Base-by-base conservation (phyloP, 2,113 vertebrate species). In the Rhinolophus sinicus region DNA sequence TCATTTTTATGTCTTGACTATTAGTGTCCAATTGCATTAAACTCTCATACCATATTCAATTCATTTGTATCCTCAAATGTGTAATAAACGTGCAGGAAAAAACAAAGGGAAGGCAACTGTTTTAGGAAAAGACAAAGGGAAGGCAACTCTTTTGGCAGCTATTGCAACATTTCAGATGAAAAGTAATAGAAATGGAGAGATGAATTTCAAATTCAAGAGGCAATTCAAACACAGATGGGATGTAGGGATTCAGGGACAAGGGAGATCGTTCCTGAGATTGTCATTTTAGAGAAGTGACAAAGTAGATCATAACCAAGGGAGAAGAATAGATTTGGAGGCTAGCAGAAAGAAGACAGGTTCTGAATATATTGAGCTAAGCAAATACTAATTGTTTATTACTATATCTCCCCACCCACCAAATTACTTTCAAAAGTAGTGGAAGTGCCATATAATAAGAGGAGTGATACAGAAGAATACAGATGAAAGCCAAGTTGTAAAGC, bases 191-290 rank as follows among this genome's bases (percentile, higher is more conserved):
- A 26, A 58, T 47, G 15, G 54, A 65, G 5, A 77, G 26, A 14
- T 85, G 38, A 26, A 64, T 84, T 92, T 73, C 70, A 72, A 88
- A 94, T 88, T 72, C 54, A 78, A 91, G 65, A 85, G 40, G 67
- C 67, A 60, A 22, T 88, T 83, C 7, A 30, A 84, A 93, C 40
- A 52, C 60, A 62, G 83, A 38, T 35, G 38, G 50, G 78, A 76
- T 14, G 6, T 56, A 85, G 30, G 56, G 62, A 83, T 62, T 44
- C 58, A 64, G 47, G 11, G 11, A 47, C 60, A 87, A 87, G 35
- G 12, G 52, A 88, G 52, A 47, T 2, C 10, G 54, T 44, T 69
- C 38, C 38, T 89, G 47, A 75, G 11, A 11, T 75, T 76, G 28
- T 44, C 33, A 75, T 50, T 82, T 67, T 62, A 75, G 65, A 81